Conservation (phyloP, 1,140 invertebrate genomes). For the Lethocerus indicus region DNA sequence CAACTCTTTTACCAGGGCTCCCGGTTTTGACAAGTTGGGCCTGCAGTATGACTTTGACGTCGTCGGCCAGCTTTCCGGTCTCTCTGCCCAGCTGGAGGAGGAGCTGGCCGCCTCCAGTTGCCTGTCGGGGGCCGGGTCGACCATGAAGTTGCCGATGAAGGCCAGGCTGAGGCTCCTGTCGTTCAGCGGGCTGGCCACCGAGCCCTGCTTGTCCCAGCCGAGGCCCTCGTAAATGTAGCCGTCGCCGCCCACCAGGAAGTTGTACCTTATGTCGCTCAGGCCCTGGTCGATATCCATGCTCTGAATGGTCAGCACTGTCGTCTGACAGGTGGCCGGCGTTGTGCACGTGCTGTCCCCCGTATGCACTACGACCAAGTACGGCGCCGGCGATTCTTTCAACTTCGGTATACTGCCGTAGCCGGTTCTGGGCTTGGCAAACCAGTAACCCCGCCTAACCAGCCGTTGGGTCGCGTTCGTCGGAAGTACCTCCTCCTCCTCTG, state of each 20-base stretch:
- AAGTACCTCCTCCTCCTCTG: too few species aligned
- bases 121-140: background rate
- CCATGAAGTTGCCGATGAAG: slow-evolving; percentile 32
- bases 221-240: slow-evolving; percentile 49
- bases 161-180: slow-evolving; percentile 43
- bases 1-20: slow-evolving; percentile 1
- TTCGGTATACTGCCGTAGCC: too few species aligned
- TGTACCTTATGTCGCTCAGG: slow-evolving; percentile 55
- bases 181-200: slow-evolving; percentile 48
- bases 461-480: too few species aligned
- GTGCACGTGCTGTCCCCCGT: background rate
- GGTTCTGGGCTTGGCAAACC: too few species aligned
- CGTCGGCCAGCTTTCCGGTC: background rate
- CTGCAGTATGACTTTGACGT: background rate
- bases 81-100: background rate
- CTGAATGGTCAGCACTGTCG: background rate
- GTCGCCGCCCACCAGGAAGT: slow-evolving; percentile 47
- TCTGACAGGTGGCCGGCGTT: background rate
- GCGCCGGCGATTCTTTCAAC: background rate
- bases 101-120: background rate
- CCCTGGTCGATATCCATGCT: background rate
- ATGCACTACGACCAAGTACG: background rate
- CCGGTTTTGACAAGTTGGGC: background rate
- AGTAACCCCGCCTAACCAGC: too few species aligned
- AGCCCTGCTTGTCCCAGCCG: slow-evolving; percentile 46